These are phyloP conservation scores for Drosophila pseudoananassae DNA, from an alignment of 1,140 invertebrate species.

Conservation along the genomic window DNA sequence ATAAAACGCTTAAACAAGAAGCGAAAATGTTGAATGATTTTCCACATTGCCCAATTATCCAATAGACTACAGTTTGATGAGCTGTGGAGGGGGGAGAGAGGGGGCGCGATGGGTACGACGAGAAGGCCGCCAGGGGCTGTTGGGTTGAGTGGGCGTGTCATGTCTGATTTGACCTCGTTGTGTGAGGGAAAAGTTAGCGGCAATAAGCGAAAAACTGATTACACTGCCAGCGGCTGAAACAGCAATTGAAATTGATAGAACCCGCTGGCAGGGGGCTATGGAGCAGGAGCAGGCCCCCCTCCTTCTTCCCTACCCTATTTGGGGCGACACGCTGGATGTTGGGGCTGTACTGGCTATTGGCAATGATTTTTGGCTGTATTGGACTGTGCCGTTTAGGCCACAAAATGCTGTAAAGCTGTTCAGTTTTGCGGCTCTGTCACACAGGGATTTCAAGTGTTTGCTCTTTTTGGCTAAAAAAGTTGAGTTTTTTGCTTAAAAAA, in stretches of 20 bases:
- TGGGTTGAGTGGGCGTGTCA: conserved; percentile 37
- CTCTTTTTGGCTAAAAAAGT: neutral
- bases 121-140: neutral
- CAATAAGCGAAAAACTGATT: conserved; percentile 63
- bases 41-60: conserved; percentile 46
- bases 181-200: conserved; percentile 52
- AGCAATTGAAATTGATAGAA: conserved; percentile 62
- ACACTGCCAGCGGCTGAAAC: conserved; percentile 52
- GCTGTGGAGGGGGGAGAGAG: neutral
- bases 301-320: no score
- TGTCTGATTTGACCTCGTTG: conserved; percentile 51
- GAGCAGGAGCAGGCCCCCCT: no score
- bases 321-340: no score
- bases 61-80: conserved; percentile 11
- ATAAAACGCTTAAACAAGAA: conserved; percentile 15
- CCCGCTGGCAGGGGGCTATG: conserved; percentile 5
- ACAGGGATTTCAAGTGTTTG: conserved; percentile 1
- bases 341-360: neutral
- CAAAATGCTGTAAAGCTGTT: conserved; percentile 34
- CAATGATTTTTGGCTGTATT: neutral
- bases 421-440: conserved; percentile 24
- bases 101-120: neutral
- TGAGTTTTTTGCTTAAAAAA: neutral
- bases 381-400: conserved; percentile 17
- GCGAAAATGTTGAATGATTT: conserved; percentile 52